Evolutionary conservation across 2,797 vertebrate genomes (phyloP).

Genomic region (Anableps anableps): DNA sequence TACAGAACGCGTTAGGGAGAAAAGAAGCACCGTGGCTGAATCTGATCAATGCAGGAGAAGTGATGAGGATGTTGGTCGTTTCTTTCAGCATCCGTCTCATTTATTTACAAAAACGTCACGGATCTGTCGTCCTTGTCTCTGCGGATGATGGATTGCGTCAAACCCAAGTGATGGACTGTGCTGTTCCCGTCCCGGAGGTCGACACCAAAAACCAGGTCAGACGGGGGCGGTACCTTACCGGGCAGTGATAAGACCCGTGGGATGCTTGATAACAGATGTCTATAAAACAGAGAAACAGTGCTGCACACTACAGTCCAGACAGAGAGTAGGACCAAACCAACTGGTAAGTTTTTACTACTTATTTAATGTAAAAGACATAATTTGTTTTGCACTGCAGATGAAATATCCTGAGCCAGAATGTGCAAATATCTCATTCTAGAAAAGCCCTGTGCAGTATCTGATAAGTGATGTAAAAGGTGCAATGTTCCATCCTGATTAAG

Average conservation of each 20-base stretch:
- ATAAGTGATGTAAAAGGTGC: background rate
- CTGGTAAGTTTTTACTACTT: constrained; percentile 50
- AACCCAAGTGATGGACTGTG: constrained; percentile 61
- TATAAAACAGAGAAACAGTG: constrained; percentile 46
- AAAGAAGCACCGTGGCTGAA: background rate
- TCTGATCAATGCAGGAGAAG: background rate
- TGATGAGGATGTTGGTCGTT: background rate
- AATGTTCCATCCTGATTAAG: background rate
- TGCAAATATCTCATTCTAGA: background rate
- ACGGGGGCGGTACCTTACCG: constrained; percentile 35
- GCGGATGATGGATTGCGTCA: constrained; percentile 53
- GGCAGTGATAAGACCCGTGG: constrained; percentile 44
- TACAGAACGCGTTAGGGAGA: constrained; percentile 64
- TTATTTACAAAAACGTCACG: constrained; percentile 46
- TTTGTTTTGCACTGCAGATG: background rate
- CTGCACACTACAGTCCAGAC: background rate
- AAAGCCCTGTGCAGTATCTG: background rate
- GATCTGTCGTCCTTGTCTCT: constrained; percentile 63
- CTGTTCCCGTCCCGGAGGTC: constrained; percentile 72
- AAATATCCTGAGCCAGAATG: background rate
- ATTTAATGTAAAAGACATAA: background rate
- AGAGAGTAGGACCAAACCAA: constrained; percentile 2
- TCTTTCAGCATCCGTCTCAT: background rate
- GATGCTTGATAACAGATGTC: constrained; percentile 56
- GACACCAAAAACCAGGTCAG: constrained; percentile 31